Conservation (phyloP, 1,140 invertebrate species). For the Drosophila seguyi region DNA sequence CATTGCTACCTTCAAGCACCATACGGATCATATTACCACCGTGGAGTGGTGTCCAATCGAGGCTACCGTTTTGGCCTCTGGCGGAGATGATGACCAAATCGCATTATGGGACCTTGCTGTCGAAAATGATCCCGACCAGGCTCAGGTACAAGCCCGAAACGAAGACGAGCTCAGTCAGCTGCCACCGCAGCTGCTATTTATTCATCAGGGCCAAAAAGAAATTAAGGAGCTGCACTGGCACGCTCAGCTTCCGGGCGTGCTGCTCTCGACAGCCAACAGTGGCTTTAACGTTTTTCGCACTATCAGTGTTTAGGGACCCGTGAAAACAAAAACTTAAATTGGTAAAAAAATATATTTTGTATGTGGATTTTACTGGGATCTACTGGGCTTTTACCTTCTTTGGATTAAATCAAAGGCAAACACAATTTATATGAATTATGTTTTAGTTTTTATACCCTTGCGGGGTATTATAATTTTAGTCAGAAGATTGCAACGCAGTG, state of each 20-base stretch:
- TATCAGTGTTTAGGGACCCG: conserved; percentile 92
- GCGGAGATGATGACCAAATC: conserved; percentile 98
- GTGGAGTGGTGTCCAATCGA: conserved; percentile 99
- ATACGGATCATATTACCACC: conserved; percentile 96
- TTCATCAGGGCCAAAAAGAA: conserved; percentile 99
- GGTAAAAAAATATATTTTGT: background rate
- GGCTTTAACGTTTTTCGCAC: conserved; percentile 99
- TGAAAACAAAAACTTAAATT: background rate
- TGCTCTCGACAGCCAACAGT: conserved; percentile 97
- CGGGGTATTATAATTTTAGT: no score
- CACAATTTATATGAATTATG: no score
- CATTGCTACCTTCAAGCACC: conserved; percentile 97
- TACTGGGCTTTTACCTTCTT: no score
- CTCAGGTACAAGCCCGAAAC: conserved; percentile 85
- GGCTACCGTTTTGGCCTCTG: conserved; percentile 95
- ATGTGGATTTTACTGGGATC: background rate
- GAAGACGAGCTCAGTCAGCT: conserved; percentile 88
- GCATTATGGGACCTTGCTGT: conserved; percentile 98
- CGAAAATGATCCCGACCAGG: conserved; percentile 90
- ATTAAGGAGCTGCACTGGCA: conserved; percentile 99
- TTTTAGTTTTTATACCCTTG: no score
- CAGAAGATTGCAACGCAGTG: no score
- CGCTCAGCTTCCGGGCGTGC: conserved; percentile 95
- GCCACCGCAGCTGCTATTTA: conserved; percentile 98
- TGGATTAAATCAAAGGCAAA: no score